phyloP scores from a whole-genome alignment of 1,140 invertebrate species.

The Danaus plexippus region DNA sequence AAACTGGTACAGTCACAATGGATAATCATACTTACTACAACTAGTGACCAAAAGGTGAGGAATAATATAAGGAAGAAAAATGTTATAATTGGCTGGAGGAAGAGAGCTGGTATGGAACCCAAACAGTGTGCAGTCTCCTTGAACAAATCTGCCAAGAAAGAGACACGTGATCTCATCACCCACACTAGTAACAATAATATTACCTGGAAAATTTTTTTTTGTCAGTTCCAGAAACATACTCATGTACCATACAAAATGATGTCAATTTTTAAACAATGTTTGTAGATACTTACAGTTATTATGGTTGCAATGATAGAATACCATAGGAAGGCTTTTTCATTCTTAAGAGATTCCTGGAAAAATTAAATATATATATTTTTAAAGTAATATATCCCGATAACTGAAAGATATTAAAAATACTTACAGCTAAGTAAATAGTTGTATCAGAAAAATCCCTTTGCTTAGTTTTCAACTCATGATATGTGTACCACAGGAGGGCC shows the following conservation, averaged over 20 bases:
- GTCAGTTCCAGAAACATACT: not conserved
- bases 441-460: slow-evolving; percentile 75
- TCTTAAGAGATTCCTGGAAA: slow-evolving; percentile 85
- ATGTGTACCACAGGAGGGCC: slow-evolving; percentile 90
- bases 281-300: slow-evolving; percentile 79
- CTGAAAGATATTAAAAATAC: slow-evolving; percentile 20
- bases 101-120: slow-evolving; percentile 85
- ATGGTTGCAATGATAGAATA: slow-evolving; percentile 91
- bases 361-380: slow-evolving; percentile 12
- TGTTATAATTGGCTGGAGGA: slow-evolving; percentile 90
- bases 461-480: slow-evolving; percentile 81
- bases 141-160: slow-evolving; percentile 86
- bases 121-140: slow-evolving; percentile 90
- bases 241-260: not conserved
- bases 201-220: slow-evolving; percentile 71
- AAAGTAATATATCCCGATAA: slow-evolving; percentile 4
- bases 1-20: not conserved
- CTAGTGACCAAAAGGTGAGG: slow-evolving; percentile 87
- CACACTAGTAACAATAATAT: slow-evolving; percentile 85
- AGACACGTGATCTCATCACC: slow-evolving; percentile 84
- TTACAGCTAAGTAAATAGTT: slow-evolving; percentile 48
- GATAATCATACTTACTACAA: slow-evolving; percentile 77
- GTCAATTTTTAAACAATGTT: slow-evolving; percentile 5
- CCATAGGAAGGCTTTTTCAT: slow-evolving; percentile 87
- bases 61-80: slow-evolving; percentile 85